Percentiles rank a stretch among this genome's conserved stretches.
phyloP scores from a whole-genome alignment of 2,797 vertebrate species.

The Leptatherina wallacei region DNA sequence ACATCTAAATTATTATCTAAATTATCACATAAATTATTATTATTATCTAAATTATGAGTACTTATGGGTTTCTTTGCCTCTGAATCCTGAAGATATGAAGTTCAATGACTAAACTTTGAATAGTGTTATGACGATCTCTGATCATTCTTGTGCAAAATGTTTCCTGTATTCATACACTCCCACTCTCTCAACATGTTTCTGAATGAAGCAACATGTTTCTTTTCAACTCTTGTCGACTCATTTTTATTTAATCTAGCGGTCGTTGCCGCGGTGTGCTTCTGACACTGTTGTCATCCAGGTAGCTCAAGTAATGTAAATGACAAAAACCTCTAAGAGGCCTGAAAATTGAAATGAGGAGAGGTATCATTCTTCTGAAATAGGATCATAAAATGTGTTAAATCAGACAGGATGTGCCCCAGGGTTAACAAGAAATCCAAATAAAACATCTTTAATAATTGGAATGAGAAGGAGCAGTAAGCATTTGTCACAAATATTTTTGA shows the following conservation, averaged over 20 bases:
- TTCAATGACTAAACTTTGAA: slow-evolving; percentile 32
- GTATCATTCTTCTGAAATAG: too few relatives aligned
- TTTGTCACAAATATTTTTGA: not conserved
- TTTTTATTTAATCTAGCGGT: slow-evolving; percentile 14
- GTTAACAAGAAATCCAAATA: not conserved
- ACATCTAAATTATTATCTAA: slow-evolving; percentile 17
- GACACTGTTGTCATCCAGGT: not conserved
- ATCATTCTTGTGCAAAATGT: slow-evolving; percentile 42
- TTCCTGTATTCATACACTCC: slow-evolving; percentile 49
- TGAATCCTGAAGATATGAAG: slow-evolving; percentile 24
- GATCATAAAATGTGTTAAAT: too few relatives aligned
- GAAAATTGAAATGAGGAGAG: too few relatives aligned
- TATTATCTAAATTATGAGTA: slow-evolving; percentile 13
- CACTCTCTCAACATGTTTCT: slow-evolving; percentile 52
- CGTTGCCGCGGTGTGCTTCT: not conserved
- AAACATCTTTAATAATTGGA: not conserved
- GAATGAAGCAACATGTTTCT: slow-evolving; percentile 59
- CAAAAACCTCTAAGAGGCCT: too few relatives aligned
- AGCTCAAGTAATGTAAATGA: too few relatives aligned
- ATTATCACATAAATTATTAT: slow-evolving; percentile 23
- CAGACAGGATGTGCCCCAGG: not conserved
- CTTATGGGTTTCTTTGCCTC: slow-evolving; percentile 21
- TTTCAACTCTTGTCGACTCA: slow-evolving; percentile 39
- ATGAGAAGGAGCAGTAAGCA: not conserved
- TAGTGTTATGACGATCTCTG: slow-evolving; percentile 39